Base-by-base conservation (phyloP, 2,113 vertebrate genomes). In the Scophthalmus maximus region DNA sequence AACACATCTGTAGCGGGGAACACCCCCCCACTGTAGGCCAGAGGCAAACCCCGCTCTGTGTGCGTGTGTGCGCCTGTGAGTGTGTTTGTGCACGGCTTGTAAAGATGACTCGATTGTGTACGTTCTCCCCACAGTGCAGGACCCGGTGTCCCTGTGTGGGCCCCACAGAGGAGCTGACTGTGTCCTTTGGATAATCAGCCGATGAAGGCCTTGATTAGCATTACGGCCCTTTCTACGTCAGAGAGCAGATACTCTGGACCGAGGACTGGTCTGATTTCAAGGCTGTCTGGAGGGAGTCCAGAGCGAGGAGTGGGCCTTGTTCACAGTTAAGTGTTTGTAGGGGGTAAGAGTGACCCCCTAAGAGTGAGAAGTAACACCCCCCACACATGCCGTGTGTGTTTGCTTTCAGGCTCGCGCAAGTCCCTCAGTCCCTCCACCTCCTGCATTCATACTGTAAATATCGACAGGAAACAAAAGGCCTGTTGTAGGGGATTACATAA, bases 1-100 rank as follows among this genome's bases (percentile, higher is more conserved):
- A 89, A 91, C 87, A 89, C 85, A 87, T 87, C 76, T 89, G 90
- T 56, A 81, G 6, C 65, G n/a, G 71, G 82, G 75, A 84, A 77
- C 73, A 78, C 81, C 82, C 82, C 73, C 80, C 73, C 78, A 79
- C 82, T 68, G 67, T 40, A 81, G 63, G 73, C 84, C 82, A 66
- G 78, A 79, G 85, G 83, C 87, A 69, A 64, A 49, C 38, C 74
- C 67, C 40, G 22, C 68, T 17, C 42, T 53, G 53, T 18, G 47
- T 66, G 63, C 53, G 55, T 12, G 36, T 69, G 23, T 57, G 50
- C 68, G n/a, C 29, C 26, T 42, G 51, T 78, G 22, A 76, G 55
- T 79, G 77, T 78, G 26, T 79, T 63, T 66, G 73, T 64, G 38
- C 61, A 61, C 59, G 57, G 49, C 29, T 71, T 22, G 22, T 65